Conservation (phyloP, 2,888 invertebrate species). For the Scrobipalpa costella region DNA sequence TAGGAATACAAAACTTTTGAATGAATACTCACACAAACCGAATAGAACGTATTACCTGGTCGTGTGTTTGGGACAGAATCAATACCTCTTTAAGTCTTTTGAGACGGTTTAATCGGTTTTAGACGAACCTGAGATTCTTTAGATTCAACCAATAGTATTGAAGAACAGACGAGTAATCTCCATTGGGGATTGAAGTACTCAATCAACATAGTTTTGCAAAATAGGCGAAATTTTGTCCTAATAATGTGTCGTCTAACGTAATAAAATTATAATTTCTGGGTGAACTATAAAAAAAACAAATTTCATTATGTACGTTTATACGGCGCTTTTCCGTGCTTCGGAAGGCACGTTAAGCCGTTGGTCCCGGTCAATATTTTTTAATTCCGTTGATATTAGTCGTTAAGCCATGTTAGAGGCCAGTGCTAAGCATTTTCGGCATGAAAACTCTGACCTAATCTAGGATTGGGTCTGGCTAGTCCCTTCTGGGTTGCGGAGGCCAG, state of each 20-base stretch:
- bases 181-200: neutral
- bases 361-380: no score
- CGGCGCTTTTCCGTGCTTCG: no score
- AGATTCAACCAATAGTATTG: neutral
- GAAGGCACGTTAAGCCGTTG: no score
- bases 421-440: no score
- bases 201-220: neutral
- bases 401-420: no score
- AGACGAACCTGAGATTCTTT: neutral
- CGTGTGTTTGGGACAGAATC: neutral
- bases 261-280: no score
- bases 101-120: constrained; percentile 1
- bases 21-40: neutral
- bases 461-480: no score
- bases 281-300: no score
- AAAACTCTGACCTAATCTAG: no score
- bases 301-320: no score
- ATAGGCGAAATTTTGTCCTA: neutral
- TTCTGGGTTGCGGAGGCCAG: no score
- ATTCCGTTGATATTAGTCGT: no score
- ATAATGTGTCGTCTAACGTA: neutral
- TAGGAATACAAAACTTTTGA: neutral
- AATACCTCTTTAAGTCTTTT: constrained; percentile 15
- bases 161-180: neutral
- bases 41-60: neutral